phyloP scores from a whole-genome alignment of 2,888 invertebrate genomes.

The Venusia cambrica region DNA sequence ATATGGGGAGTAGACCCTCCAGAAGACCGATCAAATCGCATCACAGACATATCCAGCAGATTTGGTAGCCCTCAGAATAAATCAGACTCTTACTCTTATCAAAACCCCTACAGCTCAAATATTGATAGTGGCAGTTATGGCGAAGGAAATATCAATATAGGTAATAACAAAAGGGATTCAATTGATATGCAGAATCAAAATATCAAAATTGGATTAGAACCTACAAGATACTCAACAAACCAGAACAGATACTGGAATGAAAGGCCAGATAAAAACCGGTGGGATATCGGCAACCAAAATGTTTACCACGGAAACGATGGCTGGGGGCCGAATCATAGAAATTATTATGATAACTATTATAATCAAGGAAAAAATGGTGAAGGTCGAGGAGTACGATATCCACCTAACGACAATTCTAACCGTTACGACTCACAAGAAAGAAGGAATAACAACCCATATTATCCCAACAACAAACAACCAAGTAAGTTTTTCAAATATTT shows the following conservation, averaged over 20 bases:
- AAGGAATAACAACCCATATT: conserved; percentile 9
- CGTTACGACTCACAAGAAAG: conserved; percentile 3
- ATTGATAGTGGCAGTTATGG: conserved; percentile 2
- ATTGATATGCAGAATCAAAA: conserved; percentile 3
- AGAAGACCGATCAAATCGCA: conserved; percentile 2
- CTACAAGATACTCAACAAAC: conserved; percentile 6
- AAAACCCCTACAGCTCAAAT: conserved; percentile 4
- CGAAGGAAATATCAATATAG: not conserved
- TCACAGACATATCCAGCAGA: conserved; percentile 4
- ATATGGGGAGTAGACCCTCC: conserved; percentile 35
- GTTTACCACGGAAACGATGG: conserved; percentile 14
- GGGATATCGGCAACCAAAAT: conserved; percentile 18
- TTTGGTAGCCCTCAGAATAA: conserved; percentile 2
- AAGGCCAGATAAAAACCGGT: conserved; percentile 16
- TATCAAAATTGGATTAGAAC: conserved; percentile 3
- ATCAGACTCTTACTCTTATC: not conserved
- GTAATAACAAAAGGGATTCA: conserved; percentile 1
- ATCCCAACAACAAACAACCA: conserved; percentile 5
- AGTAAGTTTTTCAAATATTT: conserved; percentile 18
- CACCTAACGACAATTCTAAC: not conserved
- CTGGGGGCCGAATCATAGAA: conserved; percentile 5
- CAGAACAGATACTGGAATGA: conserved; percentile 22
- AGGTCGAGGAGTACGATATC: not conserved
- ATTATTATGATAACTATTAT: conserved; percentile 7
- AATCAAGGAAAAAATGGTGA: no score